Evolutionary conservation across 30 jellyfish, hydroid and myxozoan species (phyloP), one percentile per base, ranked within the genome.

Genomic region (Nemopilema nomurai): DNA sequence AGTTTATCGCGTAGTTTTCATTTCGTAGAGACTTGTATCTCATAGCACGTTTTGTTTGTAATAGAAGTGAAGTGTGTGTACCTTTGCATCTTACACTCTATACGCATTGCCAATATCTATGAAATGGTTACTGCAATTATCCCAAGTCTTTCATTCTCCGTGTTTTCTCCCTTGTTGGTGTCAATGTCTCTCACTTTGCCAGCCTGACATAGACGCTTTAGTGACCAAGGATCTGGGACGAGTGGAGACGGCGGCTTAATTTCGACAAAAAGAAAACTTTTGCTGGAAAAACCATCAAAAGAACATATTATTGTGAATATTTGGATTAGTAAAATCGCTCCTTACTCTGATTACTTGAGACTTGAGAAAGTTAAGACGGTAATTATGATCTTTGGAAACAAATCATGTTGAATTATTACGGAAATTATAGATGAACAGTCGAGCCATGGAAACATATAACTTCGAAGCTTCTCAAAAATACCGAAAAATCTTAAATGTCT

Each of bases 51-150:
- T 18, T 8, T 8, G 28, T 23, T 4, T 29, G 19, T 18, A 30
- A 16, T 74, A 33, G 71, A 22, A 16, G 29, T 49, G 71, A 74
- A 74, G 74, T 27, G 52, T n/a, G 85, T 51, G 67, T 49, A n/a
- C 85, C 85, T 71, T 51, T 28, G 52, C 18, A 19, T 28, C 51
- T 76, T 49, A 76, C 85, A 50, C 84, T 32, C 85, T 76, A 74
- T 76, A 76, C 71, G 74, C 75, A 51, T 76, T 33, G 21, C 23
- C 76, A 24, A 69, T 28, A 24, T 69, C 80, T 20, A 33, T 23
- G 77, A 67, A 23, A 63, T 49, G 30, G 85, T 41, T 33, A 76
- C 53, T 50, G 68, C 33, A 50, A 76, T 4, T 71, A 41, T 71
- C 62, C 57, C 9, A 13, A 1, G 62, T 21, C 72, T 76, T 7